These are phyloP conservation scores for Fregetta grallaria DNA, from an alignment of 2,113 vertebrate genomes.

Conservation along the genomic window DNA sequence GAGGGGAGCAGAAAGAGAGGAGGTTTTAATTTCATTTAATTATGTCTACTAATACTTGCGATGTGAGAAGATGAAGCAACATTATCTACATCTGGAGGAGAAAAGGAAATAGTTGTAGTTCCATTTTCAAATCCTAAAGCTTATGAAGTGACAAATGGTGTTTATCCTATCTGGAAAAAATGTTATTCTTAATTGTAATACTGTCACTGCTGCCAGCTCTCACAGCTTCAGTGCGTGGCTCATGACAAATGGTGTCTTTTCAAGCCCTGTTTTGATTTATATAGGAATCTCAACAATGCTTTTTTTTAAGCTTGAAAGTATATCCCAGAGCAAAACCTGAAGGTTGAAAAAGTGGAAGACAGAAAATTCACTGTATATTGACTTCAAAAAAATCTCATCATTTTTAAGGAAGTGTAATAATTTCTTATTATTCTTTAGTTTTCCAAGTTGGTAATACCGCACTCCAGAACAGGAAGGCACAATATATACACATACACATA, in stretches of 20 bases:
- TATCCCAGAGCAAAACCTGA: background rate
- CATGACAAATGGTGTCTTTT: conserved; percentile 26
- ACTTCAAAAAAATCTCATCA: background rate
- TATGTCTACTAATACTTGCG: background rate
- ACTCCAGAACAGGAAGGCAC: background rate
- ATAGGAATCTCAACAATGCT: background rate
- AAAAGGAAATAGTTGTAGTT: background rate
- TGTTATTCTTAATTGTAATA: conserved; percentile 28
- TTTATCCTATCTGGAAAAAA: conserved; percentile 52
- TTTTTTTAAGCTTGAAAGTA: background rate
- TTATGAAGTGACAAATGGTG: conserved; percentile 36
- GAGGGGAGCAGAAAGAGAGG: background rate
- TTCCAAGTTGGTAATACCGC: background rate
- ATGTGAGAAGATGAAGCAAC: conserved; percentile 13
- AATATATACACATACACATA: background rate
- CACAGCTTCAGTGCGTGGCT: conserved; percentile 6
- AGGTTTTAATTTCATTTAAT: background rate
- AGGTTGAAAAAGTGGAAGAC: background rate
- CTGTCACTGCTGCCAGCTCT: conserved; percentile 33
- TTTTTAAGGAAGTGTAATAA: background rate
- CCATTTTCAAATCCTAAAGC: conserved; percentile 26
- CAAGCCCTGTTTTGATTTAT: conserved; percentile 2
- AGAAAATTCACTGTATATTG: background rate
- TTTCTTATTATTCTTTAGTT: background rate
- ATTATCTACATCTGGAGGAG: background rate